Percentiles rank a stretch among this genome's conserved stretches.
These are phyloP conservation scores for Calyptommatus sinebrachiatus DNA, from an alignment of 2,113 vertebrate genomes.

Conservation along the genomic window DNA sequence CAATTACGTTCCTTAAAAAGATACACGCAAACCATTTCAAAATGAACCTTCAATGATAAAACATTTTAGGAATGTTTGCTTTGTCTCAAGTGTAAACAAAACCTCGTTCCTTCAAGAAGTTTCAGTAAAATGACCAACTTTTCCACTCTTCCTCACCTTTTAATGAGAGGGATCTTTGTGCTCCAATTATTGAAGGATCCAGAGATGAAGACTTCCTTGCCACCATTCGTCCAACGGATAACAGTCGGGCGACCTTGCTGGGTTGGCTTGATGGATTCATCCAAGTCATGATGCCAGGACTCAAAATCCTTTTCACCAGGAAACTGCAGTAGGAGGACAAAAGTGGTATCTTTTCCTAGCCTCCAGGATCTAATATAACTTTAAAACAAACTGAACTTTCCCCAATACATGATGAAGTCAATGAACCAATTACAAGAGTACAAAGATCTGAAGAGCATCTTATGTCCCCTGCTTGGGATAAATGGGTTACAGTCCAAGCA, in stretches of 20 bases:
- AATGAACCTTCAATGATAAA: neutral
- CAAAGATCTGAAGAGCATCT: neutral
- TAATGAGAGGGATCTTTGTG: conserved; percentile 94
- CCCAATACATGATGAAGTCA: neutral
- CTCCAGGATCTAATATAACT: neutral
- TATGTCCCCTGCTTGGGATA: neutral
- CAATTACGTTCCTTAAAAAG: neutral
- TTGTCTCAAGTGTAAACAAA: neutral
- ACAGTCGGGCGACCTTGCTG: conserved; percentile 93
- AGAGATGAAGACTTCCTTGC: conserved; percentile 93
- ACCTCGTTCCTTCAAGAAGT: neutral
- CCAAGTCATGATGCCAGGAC: conserved; percentile 82
- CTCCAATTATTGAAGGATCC: conserved; percentile 97
- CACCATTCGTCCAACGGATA: conserved; percentile 94
- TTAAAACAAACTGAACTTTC: neutral
- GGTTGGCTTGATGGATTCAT: conserved; percentile 83
- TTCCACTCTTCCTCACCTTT: conserved; percentile 77
- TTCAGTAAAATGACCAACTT: neutral
- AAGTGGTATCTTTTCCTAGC: conserved; percentile 28
- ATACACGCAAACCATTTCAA: neutral
- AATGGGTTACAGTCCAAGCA: neutral
- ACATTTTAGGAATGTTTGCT: neutral
- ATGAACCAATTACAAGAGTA: neutral
- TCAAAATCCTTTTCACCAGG: conserved; percentile 87
- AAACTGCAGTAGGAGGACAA: conserved; percentile 70